phyloP scores from a whole-genome alignment of 1,140 invertebrate species.

The Cherax quadricarinatus region DNA sequence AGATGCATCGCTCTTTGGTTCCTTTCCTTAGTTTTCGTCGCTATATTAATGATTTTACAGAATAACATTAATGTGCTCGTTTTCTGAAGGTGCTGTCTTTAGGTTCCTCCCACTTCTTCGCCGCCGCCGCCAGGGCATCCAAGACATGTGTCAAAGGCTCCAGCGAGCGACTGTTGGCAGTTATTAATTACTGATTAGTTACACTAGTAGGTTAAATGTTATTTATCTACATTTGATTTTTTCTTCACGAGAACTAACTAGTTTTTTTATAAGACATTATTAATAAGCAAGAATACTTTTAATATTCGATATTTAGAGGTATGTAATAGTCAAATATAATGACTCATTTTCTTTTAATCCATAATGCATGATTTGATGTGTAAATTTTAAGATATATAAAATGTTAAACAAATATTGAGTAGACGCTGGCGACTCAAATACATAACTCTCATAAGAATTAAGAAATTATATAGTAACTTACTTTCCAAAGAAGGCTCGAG shows the following conservation, averaged over 20 bases:
- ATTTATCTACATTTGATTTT: background rate
- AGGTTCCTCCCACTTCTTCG: conserved; percentile 22
- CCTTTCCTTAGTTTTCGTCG: background rate
- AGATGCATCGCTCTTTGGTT: background rate
- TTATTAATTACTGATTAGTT: background rate
- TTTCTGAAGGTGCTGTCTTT: background rate
- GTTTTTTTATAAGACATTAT: background rate
- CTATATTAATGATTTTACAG: background rate
- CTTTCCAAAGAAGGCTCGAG: background rate
- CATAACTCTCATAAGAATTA: background rate
- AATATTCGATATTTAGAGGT: background rate
- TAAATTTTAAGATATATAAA: background rate
- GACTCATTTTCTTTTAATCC: background rate
- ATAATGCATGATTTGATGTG: background rate
- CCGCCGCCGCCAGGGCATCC: conserved; percentile 33
- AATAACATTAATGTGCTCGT: background rate
- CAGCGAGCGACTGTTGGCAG: conserved; percentile 22
- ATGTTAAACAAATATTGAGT: no score
- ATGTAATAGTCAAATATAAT: background rate
- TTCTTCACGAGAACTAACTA: background rate
- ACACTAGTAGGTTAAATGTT: background rate
- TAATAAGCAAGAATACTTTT: background rate
- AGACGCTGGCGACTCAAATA: no score
- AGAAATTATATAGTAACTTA: background rate
- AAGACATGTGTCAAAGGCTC: conserved; percentile 27